Conservation (phyloP, 2,113 vertebrate genomes). For the Dasypus novemcinctus region DNA sequence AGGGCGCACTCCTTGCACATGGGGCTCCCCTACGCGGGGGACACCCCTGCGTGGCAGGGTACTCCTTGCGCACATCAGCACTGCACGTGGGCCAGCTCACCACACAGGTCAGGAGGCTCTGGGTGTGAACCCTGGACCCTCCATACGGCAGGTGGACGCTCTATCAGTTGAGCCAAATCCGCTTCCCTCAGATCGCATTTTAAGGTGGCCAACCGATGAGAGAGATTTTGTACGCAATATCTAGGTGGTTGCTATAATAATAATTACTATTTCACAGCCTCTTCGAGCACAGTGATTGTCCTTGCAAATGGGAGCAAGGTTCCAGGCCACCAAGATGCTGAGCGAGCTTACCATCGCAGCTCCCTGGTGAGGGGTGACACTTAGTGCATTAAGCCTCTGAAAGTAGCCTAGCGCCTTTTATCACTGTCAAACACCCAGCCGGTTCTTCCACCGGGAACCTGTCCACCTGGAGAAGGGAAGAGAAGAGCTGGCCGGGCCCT, state of each 20-base stretch:
- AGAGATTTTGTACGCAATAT: not conserved
- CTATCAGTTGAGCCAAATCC: too few species aligned
- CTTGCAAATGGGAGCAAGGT: not conserved
- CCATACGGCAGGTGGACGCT: too few species aligned
- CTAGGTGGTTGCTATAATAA: not conserved
- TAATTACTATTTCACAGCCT: not conserved
- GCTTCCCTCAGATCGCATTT: not conserved
- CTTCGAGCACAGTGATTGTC: not conserved
- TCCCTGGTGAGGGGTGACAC: not conserved
- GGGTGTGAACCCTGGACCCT: too few species aligned
- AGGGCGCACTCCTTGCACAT: too few species aligned
- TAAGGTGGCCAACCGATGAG: not conserved
- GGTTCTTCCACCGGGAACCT: not conserved
- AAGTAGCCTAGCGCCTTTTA: not conserved
- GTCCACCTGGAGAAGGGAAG: not conserved
- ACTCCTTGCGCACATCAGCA: too few species aligned
- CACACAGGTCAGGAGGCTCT: too few species aligned
- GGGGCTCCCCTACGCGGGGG: too few species aligned
- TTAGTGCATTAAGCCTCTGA: not conserved
- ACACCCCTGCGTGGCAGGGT: too few species aligned
- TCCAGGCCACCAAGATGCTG: not conserved
- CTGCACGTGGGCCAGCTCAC: too few species aligned
- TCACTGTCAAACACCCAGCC: not conserved
- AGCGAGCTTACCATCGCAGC: not conserved
- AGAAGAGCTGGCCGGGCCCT: not conserved